Conservation (phyloP, 2,888 invertebrate genomes). For the Protophormia terraenovae region DNA sequence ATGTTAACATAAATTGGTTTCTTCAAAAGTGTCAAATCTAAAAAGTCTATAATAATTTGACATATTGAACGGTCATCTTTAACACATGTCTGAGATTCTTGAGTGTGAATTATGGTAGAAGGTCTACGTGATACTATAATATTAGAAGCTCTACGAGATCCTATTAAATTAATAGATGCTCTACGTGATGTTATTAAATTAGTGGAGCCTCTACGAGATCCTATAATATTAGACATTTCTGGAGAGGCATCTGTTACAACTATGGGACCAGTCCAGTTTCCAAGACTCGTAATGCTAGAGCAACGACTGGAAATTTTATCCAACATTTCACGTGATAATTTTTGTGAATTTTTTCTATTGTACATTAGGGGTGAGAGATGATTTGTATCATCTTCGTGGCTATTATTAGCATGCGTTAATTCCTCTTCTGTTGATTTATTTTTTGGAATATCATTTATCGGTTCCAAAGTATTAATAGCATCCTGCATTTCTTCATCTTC, state of each 20-base stretch:
- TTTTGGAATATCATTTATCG: neutral
- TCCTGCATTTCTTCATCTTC: slow-evolving; percentile 73
- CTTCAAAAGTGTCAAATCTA: slow-evolving; percentile 85
- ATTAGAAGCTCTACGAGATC: slow-evolving; percentile 73
- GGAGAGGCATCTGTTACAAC: slow-evolving; percentile 77
- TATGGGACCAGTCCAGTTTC: slow-evolving; percentile 80
- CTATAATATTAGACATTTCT: slow-evolving; percentile 73
- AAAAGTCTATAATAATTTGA: slow-evolving; percentile 84
- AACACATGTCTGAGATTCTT: neutral
- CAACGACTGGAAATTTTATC: slow-evolving; percentile 72
- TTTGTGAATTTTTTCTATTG: slow-evolving; percentile 58
- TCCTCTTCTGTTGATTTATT: neutral
- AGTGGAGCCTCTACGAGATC: too few species aligned
- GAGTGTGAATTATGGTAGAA: slow-evolving; percentile 56
- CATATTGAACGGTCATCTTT: slow-evolving; percentile 69
- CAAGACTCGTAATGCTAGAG: slow-evolving; percentile 79
- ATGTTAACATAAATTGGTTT: slow-evolving; percentile 86
- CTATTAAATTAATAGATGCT: slow-evolving; percentile 71
- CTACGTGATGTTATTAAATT: too few species aligned
- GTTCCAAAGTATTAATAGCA: neutral
- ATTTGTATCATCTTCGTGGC: slow-evolving; percentile 34
- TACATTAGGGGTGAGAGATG: slow-evolving; percentile 61
- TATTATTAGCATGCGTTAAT: neutral
- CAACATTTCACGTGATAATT: slow-evolving; percentile 66
- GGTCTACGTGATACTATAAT: slow-evolving; percentile 72